A percentile compares a stretch with the other conserved stretches of the same genome.
Conservation (phyloP, 92 coral and sea anemone species). For the Phenganax marumi region DNA sequence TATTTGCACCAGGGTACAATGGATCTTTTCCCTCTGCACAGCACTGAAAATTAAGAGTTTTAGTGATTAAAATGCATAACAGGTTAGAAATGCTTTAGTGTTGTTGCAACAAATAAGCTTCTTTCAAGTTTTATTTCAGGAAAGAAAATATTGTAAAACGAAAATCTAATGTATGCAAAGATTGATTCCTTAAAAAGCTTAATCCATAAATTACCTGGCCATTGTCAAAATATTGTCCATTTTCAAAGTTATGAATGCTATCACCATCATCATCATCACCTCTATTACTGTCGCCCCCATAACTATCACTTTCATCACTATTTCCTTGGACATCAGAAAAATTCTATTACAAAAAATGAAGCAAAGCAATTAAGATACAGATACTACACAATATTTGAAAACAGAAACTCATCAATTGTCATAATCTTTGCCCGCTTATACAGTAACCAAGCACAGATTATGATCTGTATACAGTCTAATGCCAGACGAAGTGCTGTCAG, state of each 20-base stretch:
- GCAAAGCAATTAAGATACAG: not conserved
- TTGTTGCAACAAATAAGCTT: no score
- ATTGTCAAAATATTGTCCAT: not conserved
- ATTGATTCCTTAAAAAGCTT: not conserved
- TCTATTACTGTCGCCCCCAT: not conserved
- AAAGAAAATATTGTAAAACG: no score
- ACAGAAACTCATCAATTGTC: no score
- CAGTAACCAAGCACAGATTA: no score
- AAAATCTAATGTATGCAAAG: not conserved
- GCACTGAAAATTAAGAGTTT: not conserved
- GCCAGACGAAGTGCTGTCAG: no score
- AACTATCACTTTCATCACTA: not conserved
- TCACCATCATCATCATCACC: not conserved
- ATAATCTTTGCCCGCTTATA: no score
- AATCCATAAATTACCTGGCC: constrained; percentile 12
- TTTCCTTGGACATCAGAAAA: constrained; percentile 1
- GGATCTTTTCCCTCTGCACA: not conserved
- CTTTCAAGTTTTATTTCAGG: no score
- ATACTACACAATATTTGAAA: no score
- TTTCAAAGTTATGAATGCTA: no score
- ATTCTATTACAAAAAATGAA: not conserved
- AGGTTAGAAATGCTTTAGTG: no score
- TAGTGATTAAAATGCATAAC: no score
- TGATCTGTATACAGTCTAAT: no score
- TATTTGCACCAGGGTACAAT: not conserved